Conservation (phyloP, 2,113 vertebrate genomes). For the Vidua chalybeata region DNA sequence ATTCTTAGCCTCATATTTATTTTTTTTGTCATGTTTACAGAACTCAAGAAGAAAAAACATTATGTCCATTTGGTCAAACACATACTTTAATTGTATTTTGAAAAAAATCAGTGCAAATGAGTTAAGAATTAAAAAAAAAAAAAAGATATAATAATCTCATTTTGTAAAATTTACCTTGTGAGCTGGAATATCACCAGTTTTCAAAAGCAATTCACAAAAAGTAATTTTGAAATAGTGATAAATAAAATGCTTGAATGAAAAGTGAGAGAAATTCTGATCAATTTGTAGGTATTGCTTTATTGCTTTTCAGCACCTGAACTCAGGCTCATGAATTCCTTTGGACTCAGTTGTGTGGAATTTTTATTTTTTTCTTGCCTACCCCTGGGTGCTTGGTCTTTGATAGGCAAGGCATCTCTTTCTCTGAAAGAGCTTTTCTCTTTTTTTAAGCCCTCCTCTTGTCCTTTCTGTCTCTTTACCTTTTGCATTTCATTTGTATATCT, state of each 20-base stretch:
- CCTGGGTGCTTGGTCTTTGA: neutral
- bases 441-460: neutral
- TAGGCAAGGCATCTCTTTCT: neutral
- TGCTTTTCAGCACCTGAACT: neutral
- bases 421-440: neutral
- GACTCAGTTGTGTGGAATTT: neutral
- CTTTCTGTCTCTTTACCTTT: neutral
- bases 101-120: neutral
- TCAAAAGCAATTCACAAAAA: neutral
- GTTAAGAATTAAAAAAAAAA: neutral
- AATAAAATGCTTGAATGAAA: neutral
- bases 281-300: neutral
- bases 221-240: neutral
- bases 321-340: neutral
- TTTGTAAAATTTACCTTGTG: neutral
- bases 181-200: neutral
- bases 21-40: constrained; percentile 14
- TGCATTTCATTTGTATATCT: neutral
- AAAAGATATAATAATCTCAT: neutral
- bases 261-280: neutral
- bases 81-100: neutral
- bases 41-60: neutral
- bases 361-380: neutral
- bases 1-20: constrained; percentile 4
- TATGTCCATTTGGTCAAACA: neutral